Percentiles rank a stretch among this genome's conserved stretches.
Conservation (phyloP, 2,113 vertebrate genomes). For the Salminus brasiliensis region DNA sequence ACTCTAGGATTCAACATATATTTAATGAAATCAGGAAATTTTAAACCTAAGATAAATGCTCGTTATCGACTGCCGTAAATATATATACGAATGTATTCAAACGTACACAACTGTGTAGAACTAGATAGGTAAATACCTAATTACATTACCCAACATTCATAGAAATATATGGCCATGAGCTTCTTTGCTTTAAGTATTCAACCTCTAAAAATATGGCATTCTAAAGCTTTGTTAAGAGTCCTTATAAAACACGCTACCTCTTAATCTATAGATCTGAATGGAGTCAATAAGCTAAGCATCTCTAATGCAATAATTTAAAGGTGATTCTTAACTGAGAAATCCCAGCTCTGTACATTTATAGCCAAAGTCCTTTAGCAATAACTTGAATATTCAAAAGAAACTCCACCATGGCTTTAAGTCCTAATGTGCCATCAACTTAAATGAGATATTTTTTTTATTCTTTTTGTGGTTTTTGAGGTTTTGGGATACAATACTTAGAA, state of each 20-base stretch:
- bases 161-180: conserved; percentile 52
- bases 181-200: conserved; percentile 43
- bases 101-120: conserved; percentile 34
- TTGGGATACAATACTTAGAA: conserved; percentile 14
- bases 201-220: conserved; percentile 57
- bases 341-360: conserved; percentile 45
- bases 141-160: conserved; percentile 42
- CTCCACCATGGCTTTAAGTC: conserved; percentile 75
- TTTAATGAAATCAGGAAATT: conserved; percentile 31
- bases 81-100: conserved; percentile 30
- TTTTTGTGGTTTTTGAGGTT: background rate
- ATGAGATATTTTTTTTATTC: conserved; percentile 1
- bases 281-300: conserved; percentile 50
- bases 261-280: conserved; percentile 33
- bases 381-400: conserved; percentile 41
- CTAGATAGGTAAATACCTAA: conserved; percentile 47
- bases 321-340: conserved; percentile 40
- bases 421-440: conserved; percentile 64
- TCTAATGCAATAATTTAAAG: conserved; percentile 84
- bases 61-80: conserved; percentile 34
- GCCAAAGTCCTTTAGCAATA: conserved; percentile 39
- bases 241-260: conserved; percentile 50
- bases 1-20: conserved; percentile 29
- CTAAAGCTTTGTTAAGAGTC: conserved; percentile 53
- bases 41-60: conserved; percentile 45